These are phyloP conservation scores for Antitype chi DNA, from an alignment of 2,888 invertebrate species.

Conservation along the genomic window DNA sequence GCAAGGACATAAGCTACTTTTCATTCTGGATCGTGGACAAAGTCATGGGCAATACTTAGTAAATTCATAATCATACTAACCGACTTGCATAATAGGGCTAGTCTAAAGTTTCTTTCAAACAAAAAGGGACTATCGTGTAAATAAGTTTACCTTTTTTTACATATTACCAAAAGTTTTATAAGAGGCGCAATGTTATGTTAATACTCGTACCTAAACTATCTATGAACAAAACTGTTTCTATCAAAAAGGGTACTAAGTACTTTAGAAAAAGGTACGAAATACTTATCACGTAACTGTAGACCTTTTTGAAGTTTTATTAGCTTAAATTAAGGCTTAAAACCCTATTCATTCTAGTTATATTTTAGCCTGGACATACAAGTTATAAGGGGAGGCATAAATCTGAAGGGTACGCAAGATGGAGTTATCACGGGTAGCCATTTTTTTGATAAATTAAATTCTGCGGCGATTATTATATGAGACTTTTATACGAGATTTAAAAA, in stretches of 20 bases:
- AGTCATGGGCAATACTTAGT: too few relatives aligned
- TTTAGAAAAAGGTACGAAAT: conserved; percentile 14
- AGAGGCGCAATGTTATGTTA: neutral
- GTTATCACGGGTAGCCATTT: neutral
- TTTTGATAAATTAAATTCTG: conserved; percentile 39
- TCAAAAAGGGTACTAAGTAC: neutral
- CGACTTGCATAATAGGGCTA: neutral
- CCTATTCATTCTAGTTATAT: conserved; percentile 40
- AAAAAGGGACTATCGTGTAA: neutral
- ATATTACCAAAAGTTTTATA: neutral
- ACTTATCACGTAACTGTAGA: neutral
- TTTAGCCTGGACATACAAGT: conserved; percentile 24
- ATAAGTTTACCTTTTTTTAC: neutral
- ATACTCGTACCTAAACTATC: neutral
- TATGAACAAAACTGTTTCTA: neutral
- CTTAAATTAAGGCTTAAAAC: conserved; percentile 10
- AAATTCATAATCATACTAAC: too few relatives aligned
- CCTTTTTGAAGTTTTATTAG: conserved; percentile 40
- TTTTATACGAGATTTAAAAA: neutral
- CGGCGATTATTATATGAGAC: neutral
- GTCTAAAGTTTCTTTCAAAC: neutral
- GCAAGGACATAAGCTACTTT: too few relatives aligned
- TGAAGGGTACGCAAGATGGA: conserved; percentile 9
- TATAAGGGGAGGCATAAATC: conserved; percentile 33
- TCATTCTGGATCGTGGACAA: too few relatives aligned